Evolutionary conservation across 2,797 vertebrate genomes (phyloP).

Genomic region (Sphenodon punctatus): DNA sequence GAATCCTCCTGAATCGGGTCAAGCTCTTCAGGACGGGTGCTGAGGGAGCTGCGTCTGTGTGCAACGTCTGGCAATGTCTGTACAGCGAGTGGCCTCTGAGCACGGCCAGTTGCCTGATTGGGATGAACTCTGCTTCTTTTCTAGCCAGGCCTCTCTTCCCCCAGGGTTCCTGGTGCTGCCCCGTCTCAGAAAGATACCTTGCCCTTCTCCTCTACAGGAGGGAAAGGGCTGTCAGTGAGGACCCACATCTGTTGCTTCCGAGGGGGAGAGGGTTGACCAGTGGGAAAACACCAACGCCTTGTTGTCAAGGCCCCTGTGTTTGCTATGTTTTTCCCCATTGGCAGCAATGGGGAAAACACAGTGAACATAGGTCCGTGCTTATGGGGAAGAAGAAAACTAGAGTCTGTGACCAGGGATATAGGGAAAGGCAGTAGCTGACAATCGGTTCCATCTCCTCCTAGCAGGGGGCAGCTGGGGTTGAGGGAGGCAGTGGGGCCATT

Average conservation of each 20-base stretch:
- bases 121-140: not conserved
- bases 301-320: too few species aligned
- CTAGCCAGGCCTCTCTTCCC: not conserved
- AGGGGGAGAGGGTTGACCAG: too few species aligned
- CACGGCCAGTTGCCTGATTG: not conserved
- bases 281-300: too few species aligned
- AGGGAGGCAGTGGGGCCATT: not conserved
- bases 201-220: not conserved
- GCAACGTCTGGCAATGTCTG: not conserved
- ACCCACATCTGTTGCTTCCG: not conserved
- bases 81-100: accelerated
- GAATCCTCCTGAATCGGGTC: too few species aligned
- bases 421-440: not conserved
- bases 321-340: too few species aligned
- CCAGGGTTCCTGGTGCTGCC: not conserved
- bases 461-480: not conserved
- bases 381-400: not conserved
- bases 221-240: not conserved
- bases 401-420: too few species aligned
- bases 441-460: not conserved
- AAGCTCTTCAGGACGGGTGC: accelerated
- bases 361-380: too few species aligned
- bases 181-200: not conserved
- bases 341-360: too few species aligned
- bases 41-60: slow-evolving; percentile 23